phyloP scores from a whole-genome alignment of 1,140 invertebrate species.

The Oryctes rhinoceros region DNA sequence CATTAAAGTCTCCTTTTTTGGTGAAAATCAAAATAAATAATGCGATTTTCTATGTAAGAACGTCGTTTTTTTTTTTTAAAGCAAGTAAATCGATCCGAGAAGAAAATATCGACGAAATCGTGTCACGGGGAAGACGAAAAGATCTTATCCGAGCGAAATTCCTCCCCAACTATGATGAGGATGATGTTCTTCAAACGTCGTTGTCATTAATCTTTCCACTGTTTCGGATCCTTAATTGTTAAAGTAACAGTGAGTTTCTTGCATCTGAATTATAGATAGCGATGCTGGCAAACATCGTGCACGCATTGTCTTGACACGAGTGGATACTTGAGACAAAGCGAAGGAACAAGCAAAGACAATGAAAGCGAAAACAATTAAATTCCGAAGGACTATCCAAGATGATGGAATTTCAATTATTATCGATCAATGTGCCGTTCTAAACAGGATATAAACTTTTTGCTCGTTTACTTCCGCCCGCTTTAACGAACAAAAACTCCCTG shows the following conservation, averaged over 20 bases:
- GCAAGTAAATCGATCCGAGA: too few relatives aligned
- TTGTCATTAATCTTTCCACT: not conserved
- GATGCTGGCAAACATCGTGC: not conserved
- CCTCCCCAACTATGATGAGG: not conserved
- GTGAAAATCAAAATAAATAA: too few relatives aligned
- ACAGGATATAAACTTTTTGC: not conserved
- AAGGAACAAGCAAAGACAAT: not conserved
- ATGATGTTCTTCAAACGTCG: not conserved
- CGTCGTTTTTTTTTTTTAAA: too few relatives aligned
- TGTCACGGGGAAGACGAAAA: not conserved
- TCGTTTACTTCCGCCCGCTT: not conserved
- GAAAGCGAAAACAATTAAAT: not conserved
- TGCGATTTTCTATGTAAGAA: too few relatives aligned
- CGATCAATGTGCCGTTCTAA: not conserved
- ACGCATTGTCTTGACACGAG: not conserved
- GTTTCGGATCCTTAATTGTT: not conserved
- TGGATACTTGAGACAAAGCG: not conserved
- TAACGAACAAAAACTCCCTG: not conserved
- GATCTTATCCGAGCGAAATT: not conserved
- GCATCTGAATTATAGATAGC: not conserved
- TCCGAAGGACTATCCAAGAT: not conserved
- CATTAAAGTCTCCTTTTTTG: too few relatives aligned
- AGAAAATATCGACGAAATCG: not conserved
- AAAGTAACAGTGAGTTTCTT: not conserved
- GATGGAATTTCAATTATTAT: slow-evolving; percentile 1